Evolutionary conservation across 2,888 invertebrate genomes (phyloP).

Genomic region (Lacanobia wlatinum): DNA sequence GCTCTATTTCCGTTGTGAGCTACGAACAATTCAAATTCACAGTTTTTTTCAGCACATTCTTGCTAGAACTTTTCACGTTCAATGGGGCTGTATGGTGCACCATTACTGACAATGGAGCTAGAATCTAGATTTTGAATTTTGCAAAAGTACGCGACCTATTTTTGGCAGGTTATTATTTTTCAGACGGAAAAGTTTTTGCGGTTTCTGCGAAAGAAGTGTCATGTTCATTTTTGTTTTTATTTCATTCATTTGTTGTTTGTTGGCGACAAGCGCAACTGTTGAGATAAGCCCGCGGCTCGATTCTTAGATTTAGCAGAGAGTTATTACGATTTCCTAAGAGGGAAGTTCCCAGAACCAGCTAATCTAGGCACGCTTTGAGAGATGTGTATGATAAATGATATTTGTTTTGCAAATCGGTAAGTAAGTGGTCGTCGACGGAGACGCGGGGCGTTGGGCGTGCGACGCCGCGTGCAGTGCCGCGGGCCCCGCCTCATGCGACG

Average conservation of each 20-base stretch:
- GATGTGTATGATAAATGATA: too few relatives aligned
- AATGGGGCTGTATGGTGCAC: neutral
- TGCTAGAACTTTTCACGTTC: neutral
- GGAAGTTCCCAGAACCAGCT: too few relatives aligned
- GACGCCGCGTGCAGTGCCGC: too few relatives aligned
- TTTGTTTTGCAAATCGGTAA: too few relatives aligned
- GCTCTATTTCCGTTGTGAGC: conserved; percentile 47
- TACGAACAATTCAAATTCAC: conserved; percentile 8
- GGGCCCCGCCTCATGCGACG: too few relatives aligned
- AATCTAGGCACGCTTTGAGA: too few relatives aligned
- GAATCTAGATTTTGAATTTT: neutral
- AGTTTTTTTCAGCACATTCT: neutral
- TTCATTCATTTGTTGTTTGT: neutral
- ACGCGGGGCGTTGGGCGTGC: too few relatives aligned
- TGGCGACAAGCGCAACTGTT: neutral
- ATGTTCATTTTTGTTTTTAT: neutral
- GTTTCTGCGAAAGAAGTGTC: neutral
- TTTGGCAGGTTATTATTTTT: neutral
- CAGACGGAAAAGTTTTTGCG: neutral
- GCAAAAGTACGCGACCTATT: neutral
- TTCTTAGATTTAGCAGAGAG: too few relatives aligned
- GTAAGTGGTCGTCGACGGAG: too few relatives aligned
- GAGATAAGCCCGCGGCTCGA: too few relatives aligned
- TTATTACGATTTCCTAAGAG: too few relatives aligned
- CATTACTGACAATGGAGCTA: neutral